Base-by-base conservation (phyloP, 2,888 invertebrate genomes). In the Willowsia nigromaculata region DNA sequence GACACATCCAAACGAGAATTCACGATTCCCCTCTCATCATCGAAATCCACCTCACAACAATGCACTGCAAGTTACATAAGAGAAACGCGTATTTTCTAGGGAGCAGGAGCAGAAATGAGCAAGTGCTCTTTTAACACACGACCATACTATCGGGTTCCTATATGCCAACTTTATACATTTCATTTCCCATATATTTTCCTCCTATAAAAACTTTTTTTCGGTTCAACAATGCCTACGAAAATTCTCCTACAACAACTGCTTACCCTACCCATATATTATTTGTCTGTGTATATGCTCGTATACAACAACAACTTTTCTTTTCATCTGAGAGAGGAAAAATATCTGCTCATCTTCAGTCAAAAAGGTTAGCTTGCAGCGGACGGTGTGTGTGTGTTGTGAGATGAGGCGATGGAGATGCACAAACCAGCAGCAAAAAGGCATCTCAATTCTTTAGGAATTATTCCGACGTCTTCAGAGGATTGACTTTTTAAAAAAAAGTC, bases 321-420 rank as follows among this genome's bases (percentile, higher is more conserved):
- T 78, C 78, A 47, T 78, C 78, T 53, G 56, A 22, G 56, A 15
- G 50, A 15, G 50, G 4, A n/a, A 15, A 13, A 40, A 15, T 50
- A 15, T 62, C 84, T 25, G 74, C 33, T 85, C 56, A 62, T 43
- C 18, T 76, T 85, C 85, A 78, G 78, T 85, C 65, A 78, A 85
- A 85, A 85, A 85, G 85, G 85, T 85, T 85, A 85, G 85, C 78
- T 85, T 85, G 85, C 85, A 85, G 85, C 78, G 43, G 85, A 85
- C 85, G 85, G 85, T 85, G 85, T 59, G n/a, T n/a, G n/a, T 85
- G 85, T 25, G 15, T 1, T 6, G 50, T 13, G 50, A 50, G 50
- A 50, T n/a, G n/a, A n/a, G n/a, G n/a, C n/a, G n/a, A n/a, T n/a
- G n/a, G n/a, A n/a, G n/a, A n/a, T n/a, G n/a, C n/a, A n/a, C n/a